Base-by-base conservation (phyloP, 1,140 invertebrate species). In the Colletes latitarsis region DNA sequence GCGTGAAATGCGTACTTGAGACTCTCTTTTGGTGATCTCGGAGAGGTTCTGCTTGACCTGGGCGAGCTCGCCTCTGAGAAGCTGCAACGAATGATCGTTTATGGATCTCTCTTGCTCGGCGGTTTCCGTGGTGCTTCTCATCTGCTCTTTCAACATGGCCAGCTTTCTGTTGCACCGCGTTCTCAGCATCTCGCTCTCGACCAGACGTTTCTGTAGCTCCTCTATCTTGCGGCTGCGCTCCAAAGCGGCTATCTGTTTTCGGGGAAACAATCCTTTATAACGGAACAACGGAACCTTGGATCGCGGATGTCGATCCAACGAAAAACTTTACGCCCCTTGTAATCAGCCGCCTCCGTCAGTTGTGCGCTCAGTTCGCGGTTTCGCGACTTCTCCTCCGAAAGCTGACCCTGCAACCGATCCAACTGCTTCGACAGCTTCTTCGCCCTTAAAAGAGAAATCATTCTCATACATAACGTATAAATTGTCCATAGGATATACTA, bases 161-260 rank as follows among this genome's bases (percentile, higher is more conserved):
- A 97, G 94, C 91, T 97, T 97, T 58, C 96, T 94, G 81, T 95
- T 95, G 89, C 96, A 96, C 63, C 96, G 94, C 6, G 95, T 95
- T 52, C 96, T 93, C 12, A 96, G 85, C 85, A 96, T 93, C 91
- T 97, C 96, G 39, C 95, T 95, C 86, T 97, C 96, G 30, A 96
- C 95, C 4, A 97, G 88, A 77, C 95, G 94, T 91, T 96, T 96
- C 84, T 97, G 96, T 2, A 97, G 92, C 69, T 97, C 97, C 89
- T 98, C 97, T 78, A 97, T 95, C 93, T 97, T 97, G 53, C 96
- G 94, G 0, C 96, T 96, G 30, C 96, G 94, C 91, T 98, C 97
- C 82, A 98, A 87, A 8, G 97, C 95, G 17, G 96, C 96, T 85
- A 97, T 97, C 96, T 97, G 88, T 43, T 62, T 19, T 46, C 41